Evolutionary conservation across 2,797 vertebrate species (phyloP).

Genomic region (Cirrhinus mrigala): DNA sequence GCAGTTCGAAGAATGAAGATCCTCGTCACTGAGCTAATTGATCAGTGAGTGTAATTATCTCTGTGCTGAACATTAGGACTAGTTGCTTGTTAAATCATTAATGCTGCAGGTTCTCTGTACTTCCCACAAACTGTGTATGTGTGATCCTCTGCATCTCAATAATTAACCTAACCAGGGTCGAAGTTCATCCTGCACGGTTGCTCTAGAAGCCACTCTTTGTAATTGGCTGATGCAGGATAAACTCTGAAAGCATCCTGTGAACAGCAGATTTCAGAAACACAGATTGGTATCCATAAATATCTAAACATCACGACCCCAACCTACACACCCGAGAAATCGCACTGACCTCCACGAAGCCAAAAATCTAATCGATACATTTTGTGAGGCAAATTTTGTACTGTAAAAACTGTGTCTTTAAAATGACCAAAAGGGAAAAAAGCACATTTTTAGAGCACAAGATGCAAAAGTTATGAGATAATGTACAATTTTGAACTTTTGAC

Average conservation of each 20-base stretch:
- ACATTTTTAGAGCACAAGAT: not conserved
- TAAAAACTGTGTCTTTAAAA: not conserved
- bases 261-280: constrained; percentile 19
- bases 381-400: not conserved
- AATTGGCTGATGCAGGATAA: constrained; percentile 24
- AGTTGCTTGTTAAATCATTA: not conserved
- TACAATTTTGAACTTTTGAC: not conserved
- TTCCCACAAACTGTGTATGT: constrained; percentile 3
- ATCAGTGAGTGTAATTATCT: not conserved
- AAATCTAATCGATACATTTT: not conserved
- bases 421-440: not conserved
- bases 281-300: constrained; percentile 1
- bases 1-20: not conserved
- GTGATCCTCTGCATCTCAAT: constrained; percentile 7
- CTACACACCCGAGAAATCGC: not conserved
- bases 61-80: not conserved
- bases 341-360: not conserved
- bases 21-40: not conserved
- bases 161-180: constrained; percentile 16
- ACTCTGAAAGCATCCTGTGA: not conserved
- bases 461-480: not conserved
- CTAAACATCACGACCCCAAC: not conserved
- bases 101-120: constrained; percentile 8
- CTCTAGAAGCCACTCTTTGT: constrained; percentile 20
- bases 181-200: constrained; percentile 1